A percentile compares a stretch with the other conserved stretches of the same genome.
These are phyloP conservation scores for Labeo rohita DNA, from an alignment of 2,113 vertebrate genomes.

Conservation along the genomic window DNA sequence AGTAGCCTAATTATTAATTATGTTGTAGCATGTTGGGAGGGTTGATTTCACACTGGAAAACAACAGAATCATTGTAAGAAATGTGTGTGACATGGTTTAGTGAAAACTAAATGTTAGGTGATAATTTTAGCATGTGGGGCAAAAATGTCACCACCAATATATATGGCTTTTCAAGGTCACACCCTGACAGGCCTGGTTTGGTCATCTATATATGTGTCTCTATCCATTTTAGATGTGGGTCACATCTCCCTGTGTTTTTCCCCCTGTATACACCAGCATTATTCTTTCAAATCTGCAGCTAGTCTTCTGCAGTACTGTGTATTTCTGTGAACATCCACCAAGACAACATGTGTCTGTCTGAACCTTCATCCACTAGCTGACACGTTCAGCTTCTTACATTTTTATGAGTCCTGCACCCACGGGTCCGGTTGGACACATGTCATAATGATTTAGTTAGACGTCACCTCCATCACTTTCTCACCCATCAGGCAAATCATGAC, in stretches of 20 bases:
- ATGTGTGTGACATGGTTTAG: conserved; percentile 21
- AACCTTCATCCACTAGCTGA: conserved; percentile 3
- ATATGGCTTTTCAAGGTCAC: conserved; percentile 66
- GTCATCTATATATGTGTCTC: background rate
- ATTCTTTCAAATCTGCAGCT: background rate
- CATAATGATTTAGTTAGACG: background rate
- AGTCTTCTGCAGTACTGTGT: background rate
- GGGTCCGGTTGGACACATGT: background rate
- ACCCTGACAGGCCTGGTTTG: conserved; percentile 51
- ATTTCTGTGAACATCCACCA: background rate
- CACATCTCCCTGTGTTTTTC: conserved; percentile 54
- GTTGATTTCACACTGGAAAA: background rate
- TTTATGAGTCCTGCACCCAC: background rate
- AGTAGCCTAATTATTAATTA: background rate
- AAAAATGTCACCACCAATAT: conserved; percentile 65
- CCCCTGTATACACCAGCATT: conserved; percentile 34
- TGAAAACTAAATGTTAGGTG: conserved; percentile 54
- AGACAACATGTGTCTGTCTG: background rate
- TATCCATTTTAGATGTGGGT: conserved; percentile 41
- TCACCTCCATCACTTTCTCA: background rate
- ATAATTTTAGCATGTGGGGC: conserved; percentile 74
- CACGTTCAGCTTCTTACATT: background rate
- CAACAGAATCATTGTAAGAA: background rate
- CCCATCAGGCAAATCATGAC: background rate
- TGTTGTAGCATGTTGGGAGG: background rate